Conservation (phyloP, 1,140 invertebrate species). For the Seison nebaliae region DNA sequence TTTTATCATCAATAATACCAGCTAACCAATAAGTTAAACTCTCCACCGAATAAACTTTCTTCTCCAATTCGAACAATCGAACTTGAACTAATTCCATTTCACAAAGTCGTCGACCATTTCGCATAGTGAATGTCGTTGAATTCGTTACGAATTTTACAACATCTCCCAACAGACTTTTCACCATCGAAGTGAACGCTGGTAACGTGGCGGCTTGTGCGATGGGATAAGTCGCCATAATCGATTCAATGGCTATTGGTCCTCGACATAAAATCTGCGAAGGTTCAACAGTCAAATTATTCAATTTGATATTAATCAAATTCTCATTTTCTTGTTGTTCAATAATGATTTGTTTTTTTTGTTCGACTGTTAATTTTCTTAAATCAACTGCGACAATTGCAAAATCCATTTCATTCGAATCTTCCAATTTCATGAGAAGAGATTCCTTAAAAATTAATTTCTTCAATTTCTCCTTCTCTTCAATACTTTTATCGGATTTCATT, state of each 20-base stretch:
- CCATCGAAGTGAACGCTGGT: too few relatives aligned
- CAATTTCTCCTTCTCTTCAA: not conserved
- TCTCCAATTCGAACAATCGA: slow-evolving; percentile 20
- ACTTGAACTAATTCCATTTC: slow-evolving; percentile 2
- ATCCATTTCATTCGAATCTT: too few relatives aligned
- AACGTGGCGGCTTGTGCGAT: slow-evolving; percentile 2
- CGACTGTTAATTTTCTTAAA: too few relatives aligned
- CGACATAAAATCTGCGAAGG: too few relatives aligned
- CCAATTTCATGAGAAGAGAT: too few relatives aligned
- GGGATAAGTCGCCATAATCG: slow-evolving; percentile 2
- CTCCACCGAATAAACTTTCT: slow-evolving; percentile 42
- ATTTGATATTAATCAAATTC: too few relatives aligned
- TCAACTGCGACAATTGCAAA: too few relatives aligned
- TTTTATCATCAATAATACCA: slow-evolving; percentile 40
- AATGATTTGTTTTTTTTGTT: too few relatives aligned
- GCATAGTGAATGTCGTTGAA: slow-evolving; percentile 4
- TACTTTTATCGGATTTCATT: not conserved
- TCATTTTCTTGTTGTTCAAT: too few relatives aligned
- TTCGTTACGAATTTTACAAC: slow-evolving; percentile 7
- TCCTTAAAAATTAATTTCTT: too few relatives aligned
- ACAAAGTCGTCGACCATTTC: not conserved
- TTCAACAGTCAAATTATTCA: too few relatives aligned
- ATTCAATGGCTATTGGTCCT: not conserved
- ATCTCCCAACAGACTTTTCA: slow-evolving; percentile 3
- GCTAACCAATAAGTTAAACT: slow-evolving; percentile 46